Base-by-base conservation (phyloP, 2,888 invertebrate genomes). In the Diabrotica balteata region DNA sequence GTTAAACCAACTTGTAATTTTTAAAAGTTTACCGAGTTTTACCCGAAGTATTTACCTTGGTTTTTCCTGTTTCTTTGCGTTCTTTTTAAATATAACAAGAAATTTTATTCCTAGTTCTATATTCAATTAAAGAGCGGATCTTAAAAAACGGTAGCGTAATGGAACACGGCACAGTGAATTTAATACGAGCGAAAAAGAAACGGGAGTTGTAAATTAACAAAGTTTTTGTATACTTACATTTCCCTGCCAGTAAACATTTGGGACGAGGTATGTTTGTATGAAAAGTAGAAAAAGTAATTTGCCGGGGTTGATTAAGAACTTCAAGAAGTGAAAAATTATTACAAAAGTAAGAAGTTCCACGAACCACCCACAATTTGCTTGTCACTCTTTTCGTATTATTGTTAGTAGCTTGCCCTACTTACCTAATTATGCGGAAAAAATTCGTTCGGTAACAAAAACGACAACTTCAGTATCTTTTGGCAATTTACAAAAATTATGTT, bases 181-280 rank as follows among this genome's bases (percentile, higher is more conserved):
- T 59, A 50, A 59, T 59, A 59, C 49, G 50, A 43, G 59, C 4
- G 43, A 59, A 50, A 59, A 49, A 59, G 49, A 50, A 59, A 17
- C 43, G 11, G 50, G 49, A 45, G 50, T 59, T 47, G 49, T 17
- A 59, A 59, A 59, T 59, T 59, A 50, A 59, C 50, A 49, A 59
- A 59, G 59, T 59, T 59, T 50, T 22, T 59, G 47, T 59, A 49
- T 59, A 49, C 59, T 50, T 59, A 59, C 50, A 9, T 47, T 47
- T 47, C 47, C 9, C 10, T 8, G 47, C 47, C 47, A 47, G 47
- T 47, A 47, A 47, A 47, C 47, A 47, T 8, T 47, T 47, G 8
- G 8, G 47, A 47, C 47, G 47, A 47, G 47, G 47, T 47, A 47
- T 47, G 47, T 47, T 47, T 47, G 47, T 47, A 8, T 47, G 10